Evolutionary conservation across 2,888 invertebrate species (phyloP), one percentile per base, ranked within the genome.

Genomic region (Cloeon dipterum): DNA sequence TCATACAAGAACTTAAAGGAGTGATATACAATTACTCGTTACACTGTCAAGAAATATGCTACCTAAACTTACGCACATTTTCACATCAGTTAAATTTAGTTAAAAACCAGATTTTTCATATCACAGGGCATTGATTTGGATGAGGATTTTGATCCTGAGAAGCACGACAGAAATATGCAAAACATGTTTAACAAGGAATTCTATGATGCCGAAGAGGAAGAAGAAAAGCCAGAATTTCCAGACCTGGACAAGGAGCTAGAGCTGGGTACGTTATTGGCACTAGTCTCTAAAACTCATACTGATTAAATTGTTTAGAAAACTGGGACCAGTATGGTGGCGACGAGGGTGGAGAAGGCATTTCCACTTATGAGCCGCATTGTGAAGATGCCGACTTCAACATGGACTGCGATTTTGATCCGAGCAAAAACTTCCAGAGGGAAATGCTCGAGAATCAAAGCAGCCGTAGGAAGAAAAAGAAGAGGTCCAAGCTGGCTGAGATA

Each of bases 351-450:
- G 47, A 50, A 14, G 52, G 50, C 34, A 46, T 50, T 5, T 46
- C 52, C 29, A 39, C 48, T 29, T 39, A 46, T 14, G 66, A 48
- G 14, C 60, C 61, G 1, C 70, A 79, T 49, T 78, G 77, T 50
- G 81, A 81, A 53, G 83, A 88, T 58, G 73, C 74, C 4, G 65
- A 78, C 48, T 86, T 86, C 48, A 77, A 71, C 76, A 88, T 86
- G 88, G 86, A 88, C 56, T 82, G 79, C 39, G 88, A 88, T 46
- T 86, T 75, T 54, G 69, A 81, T 50, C 68, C 74, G 1, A n/a
- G n/a, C n/a, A 32, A 40, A 43, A 58, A 66, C 44, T 59, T 70
- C 2, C 60, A 69, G 44, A 58, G 70, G 42, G 67, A 70, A 49
- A 49, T 66, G 5, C 57, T 65, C 39, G 65, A 68, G 42, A 66